phyloP scores from a whole-genome alignment of 1,140 invertebrate genomes.

The Calephelis virginiensis region DNA sequence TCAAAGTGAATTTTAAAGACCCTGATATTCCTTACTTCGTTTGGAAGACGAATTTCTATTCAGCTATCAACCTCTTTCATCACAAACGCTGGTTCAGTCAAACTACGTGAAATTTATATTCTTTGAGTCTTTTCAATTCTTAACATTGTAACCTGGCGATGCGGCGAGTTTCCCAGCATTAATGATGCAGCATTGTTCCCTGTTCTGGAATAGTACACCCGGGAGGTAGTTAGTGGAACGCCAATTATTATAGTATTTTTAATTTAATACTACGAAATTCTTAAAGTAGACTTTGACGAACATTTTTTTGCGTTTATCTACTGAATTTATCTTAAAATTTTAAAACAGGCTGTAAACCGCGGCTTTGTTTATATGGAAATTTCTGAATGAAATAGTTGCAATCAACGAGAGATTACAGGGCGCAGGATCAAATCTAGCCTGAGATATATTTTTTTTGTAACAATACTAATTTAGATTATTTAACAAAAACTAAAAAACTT shows the following conservation, averaged over 20 bases:
- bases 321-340: not conserved
- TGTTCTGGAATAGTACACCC: not conserved
- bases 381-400: no score
- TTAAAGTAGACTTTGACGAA: not conserved
- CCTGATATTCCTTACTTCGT: no score
- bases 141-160: not conserved
- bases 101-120: conserved; percentile 1
- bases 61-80: no score
- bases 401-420: no score
- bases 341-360: not conserved
- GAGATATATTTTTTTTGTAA: no score
- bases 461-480: no score
- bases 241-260: conserved; percentile 9
- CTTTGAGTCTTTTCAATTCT: conserved; percentile 13
- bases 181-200: conserved; percentile 12
- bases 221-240: conserved; percentile 9
- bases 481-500: no score
- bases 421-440: no score
- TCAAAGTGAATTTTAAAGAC: no score
- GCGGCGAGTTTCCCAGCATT: conserved; percentile 1
- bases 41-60: no score
- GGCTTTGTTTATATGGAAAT: no score
- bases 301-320: not conserved
- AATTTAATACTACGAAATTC: not conserved
- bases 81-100: not conserved